Evolutionary conservation across 2,888 invertebrate genomes (phyloP).

Genomic region (Cabera pusaria): DNA sequence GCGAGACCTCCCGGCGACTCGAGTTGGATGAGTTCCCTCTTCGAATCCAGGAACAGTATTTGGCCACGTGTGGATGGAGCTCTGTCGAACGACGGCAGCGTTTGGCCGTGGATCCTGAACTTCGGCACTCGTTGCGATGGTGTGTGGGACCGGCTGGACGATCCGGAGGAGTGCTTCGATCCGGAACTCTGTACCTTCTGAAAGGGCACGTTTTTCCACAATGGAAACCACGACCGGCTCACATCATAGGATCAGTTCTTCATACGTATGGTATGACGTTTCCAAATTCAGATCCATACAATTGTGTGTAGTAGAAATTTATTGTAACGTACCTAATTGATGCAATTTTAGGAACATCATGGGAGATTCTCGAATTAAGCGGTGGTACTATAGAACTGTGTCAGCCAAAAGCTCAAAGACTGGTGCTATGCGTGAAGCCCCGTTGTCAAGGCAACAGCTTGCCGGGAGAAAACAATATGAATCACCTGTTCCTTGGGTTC

Average conservation of each 20-base stretch:
- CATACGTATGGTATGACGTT: constrained; percentile 75
- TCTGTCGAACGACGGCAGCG: constrained; percentile 83
- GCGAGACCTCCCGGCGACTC: constrained; percentile 80
- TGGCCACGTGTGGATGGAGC: constrained; percentile 83
- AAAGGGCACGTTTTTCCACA: constrained; percentile 88
- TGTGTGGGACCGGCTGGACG: constrained; percentile 83
- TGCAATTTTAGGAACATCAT: constrained; percentile 54
- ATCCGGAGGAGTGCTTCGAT: constrained; percentile 64
- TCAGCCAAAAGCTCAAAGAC: constrained; percentile 68
- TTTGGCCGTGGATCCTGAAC: constrained; percentile 86
- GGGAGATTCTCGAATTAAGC: constrained; percentile 71
- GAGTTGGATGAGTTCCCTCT: constrained; percentile 82
- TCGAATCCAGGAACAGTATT: constrained; percentile 84
- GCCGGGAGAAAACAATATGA: constrained; percentile 54
- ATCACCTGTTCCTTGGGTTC: constrained; percentile 86
- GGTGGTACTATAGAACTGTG: constrained; percentile 72
- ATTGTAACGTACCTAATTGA: too few relatives aligned
- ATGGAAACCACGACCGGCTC: constrained; percentile 85
- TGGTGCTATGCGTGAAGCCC: constrained; percentile 72
- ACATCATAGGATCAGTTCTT: constrained; percentile 84
- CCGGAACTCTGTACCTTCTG: constrained; percentile 82
- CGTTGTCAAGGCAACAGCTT: constrained; percentile 61
- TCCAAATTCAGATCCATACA: too few relatives aligned
- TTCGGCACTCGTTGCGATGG: constrained; percentile 84
- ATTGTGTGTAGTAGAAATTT: too few relatives aligned